Conservation (phyloP, 2,113 vertebrate genomes). For the Xiphias gladius region DNA sequence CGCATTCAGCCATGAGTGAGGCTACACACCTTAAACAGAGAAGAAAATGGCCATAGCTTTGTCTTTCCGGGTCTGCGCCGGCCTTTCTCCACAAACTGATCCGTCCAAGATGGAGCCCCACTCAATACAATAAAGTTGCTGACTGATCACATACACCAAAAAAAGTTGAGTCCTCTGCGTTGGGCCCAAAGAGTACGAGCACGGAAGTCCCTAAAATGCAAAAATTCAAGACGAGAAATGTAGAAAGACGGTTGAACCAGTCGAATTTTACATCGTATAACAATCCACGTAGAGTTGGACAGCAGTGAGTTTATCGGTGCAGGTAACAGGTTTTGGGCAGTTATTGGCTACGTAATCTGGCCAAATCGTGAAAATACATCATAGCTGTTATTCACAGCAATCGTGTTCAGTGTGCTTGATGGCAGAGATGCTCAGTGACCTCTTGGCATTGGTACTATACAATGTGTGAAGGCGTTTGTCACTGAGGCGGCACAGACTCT, state of each 20-base stretch:
- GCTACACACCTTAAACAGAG: constrained; percentile 81
- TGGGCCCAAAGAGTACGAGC: too few species aligned
- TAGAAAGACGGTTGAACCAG: background rate
- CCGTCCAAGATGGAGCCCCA: too few species aligned
- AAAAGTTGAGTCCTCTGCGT: too few species aligned
- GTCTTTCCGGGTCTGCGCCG: too few species aligned
- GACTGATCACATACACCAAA: too few species aligned
- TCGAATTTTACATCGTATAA: background rate
- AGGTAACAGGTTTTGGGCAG: background rate
- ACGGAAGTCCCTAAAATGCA: background rate
- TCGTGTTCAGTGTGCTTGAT: background rate
- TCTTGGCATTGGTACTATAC: background rate
- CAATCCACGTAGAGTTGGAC: background rate
- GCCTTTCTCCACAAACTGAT: too few species aligned
- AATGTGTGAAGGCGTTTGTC: background rate
- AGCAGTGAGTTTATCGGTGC: background rate
- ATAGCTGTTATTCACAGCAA: background rate
- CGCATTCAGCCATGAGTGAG: constrained; percentile 88
- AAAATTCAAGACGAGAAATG: too few species aligned
- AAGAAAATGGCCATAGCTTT: background rate
- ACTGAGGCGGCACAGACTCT: background rate
- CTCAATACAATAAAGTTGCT: too few species aligned
- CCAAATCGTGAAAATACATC: background rate
- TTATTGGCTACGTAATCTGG: background rate
- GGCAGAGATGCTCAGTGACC: background rate